A percentile compares a stretch with the other conserved stretches of the same genome.
These are phyloP conservation scores for Drosophila melanogaster DNA, from an alignment of 1,140 invertebrate species.

Conservation along the genomic window DNA sequence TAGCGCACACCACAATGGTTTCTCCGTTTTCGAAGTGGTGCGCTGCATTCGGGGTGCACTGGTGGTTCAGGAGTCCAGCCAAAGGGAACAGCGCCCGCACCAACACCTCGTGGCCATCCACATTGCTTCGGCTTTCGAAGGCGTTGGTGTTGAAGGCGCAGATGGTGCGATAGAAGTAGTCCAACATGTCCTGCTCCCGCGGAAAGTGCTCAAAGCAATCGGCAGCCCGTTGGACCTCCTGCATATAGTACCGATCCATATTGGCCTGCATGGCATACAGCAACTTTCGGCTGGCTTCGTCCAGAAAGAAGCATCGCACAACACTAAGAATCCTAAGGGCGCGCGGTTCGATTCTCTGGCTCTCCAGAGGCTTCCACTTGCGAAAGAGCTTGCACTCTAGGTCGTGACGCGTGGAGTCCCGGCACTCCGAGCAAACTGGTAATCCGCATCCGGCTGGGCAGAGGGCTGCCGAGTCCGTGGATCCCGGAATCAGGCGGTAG, in stretches of 20 bases:
- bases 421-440: slow-evolving; percentile 86
- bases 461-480: slow-evolving; percentile 73
- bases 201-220: slow-evolving; percentile 86
- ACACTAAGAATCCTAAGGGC: slow-evolving; percentile 86
- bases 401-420: slow-evolving; percentile 85
- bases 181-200: slow-evolving; percentile 88
- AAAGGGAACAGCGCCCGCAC: slow-evolving; percentile 90
- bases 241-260: slow-evolving; percentile 85
- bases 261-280: slow-evolving; percentile 87
- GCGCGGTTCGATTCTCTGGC: slow-evolving; percentile 85
- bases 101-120: slow-evolving; percentile 85
- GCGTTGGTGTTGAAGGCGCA: slow-evolving; percentile 90
- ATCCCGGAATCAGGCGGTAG: slow-evolving; percentile 57
- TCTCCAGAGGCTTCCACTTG: slow-evolving; percentile 85
- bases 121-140: slow-evolving; percentile 88
- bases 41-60: slow-evolving; percentile 90
- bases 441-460: slow-evolving; percentile 84
- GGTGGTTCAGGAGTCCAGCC: slow-evolving; percentile 90
- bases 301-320: slow-evolving; percentile 87
- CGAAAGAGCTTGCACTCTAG: slow-evolving; percentile 87
- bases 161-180: slow-evolving; percentile 85
- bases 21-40: slow-evolving; percentile 87
- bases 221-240: slow-evolving; percentile 87
- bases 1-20: slow-evolving; percentile 88
- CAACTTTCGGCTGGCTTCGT: slow-evolving; percentile 85